phyloP scores from a whole-genome alignment of 2,797 vertebrate genomes.

The Catostomus latipinnis region DNA sequence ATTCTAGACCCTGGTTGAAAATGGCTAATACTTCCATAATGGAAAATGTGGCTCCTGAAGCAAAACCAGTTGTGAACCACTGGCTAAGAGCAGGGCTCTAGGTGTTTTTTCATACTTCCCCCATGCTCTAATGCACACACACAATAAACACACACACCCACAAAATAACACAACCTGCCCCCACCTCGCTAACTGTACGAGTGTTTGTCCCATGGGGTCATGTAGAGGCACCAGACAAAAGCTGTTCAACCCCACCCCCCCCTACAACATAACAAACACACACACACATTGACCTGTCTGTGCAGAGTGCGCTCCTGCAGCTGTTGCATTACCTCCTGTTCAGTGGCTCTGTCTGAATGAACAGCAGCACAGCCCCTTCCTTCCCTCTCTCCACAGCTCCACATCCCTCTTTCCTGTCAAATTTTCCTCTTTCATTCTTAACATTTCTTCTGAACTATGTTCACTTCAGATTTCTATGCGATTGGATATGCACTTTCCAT shows the following conservation, averaged over 20 bases:
- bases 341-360: slow-evolving; percentile 60
- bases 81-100: neutral
- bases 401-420: slow-evolving; percentile 35
- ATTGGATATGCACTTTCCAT: no score
- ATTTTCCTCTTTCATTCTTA: slow-evolving; percentile 6
- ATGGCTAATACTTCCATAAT: no score
- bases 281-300: slow-evolving; percentile 65
- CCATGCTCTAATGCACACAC: slow-evolving; percentile 17
- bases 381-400: slow-evolving; percentile 40
- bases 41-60: no score
- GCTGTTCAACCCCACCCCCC: slow-evolving; percentile 34
- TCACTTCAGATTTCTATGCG: no score
- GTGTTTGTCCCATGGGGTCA: slow-evolving; percentile 69
- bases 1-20: no score
- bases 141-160: slow-evolving; percentile 1
- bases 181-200: slow-evolving; percentile 53
- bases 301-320: slow-evolving; percentile 66
- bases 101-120: neutral
- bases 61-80: no score
- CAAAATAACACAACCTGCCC: slow-evolving; percentile 23
- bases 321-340: slow-evolving; percentile 75
- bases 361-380: slow-evolving; percentile 44
- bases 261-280: slow-evolving; percentile 39
- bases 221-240: slow-evolving; percentile 71
- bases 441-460: neutral